Evolutionary conservation across 2,888 invertebrate genomes (phyloP), one percentile per base, ranked within the genome.

Genomic region (Sinelater perroti): DNA sequence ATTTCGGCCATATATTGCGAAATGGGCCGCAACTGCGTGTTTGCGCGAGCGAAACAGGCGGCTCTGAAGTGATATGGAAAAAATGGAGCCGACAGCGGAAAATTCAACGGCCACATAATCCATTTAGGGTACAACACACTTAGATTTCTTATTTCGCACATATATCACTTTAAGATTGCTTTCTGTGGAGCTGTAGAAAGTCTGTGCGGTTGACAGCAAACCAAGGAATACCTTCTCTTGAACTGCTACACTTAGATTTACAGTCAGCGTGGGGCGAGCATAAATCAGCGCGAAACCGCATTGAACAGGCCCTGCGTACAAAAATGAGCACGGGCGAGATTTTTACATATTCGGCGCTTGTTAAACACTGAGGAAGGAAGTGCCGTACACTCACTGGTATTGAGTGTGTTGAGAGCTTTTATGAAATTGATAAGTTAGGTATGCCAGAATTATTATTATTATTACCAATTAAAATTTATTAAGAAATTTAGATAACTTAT

Each of bases 181-280:
- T 40, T 40, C 26, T 13, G 40, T 40, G 40, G 40, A 40, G 14
- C 40, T 40, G 40, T 14, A 40, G 40, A 38, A 38, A 40, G 40
- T 21, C 24, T 24, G 24, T 40, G 40, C 24, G 21, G 40, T 40
- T 40, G 40, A 40, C 40, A 24, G 18, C 24, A 40, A 40, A 40
- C 40, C 40, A 40, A 40, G 40, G 40, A 24, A 40, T 40, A 40
- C 40, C n/a, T n/a, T n/a, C n/a, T 40, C 40, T 24, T 40, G 40
- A 36, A 40, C 40, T 40, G 40, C 24, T 40, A 40, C 40, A 21
- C 24, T 16, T 16, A 40, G 40, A 40, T 40, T 40, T 40, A 40
- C 40, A 40, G 40, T 21, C 40, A 40, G 26, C 24, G 24, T 40
- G 40, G 38, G 40, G 40, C 14, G 40, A 40, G 24, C 21, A 40